phyloP scores from a whole-genome alignment of 2,113 vertebrate genomes.

The Bos taurus region ARS-UCD2.0 NC_037329.1:3743501-3744000 shows the following conservation, averaged over 20 bases:
- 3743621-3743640: not conserved
- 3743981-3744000: not conserved
- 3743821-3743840: not conserved
- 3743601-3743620: not conserved
- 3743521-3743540: not conserved
- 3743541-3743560: not conserved
- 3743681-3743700: not conserved
- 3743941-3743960: not conserved
- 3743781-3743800: not conserved
- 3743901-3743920: not conserved
- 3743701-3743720: not conserved
- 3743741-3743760: not conserved
- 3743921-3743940: not conserved
- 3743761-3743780: not conserved
- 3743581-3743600: not conserved
- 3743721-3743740: not conserved
- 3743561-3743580: not conserved
- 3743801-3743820: rapidly evolving
- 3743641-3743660: not conserved
- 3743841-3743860: not conserved
- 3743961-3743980: not conserved
- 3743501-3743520: not conserved
- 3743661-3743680: not conserved
- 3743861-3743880: not conserved
- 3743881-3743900: not conserved